Evolutionary conservation across 2,113 vertebrate species (phyloP), one percentile per base, ranked within the genome.

Genomic region (Pimephales promelas): DNA sequence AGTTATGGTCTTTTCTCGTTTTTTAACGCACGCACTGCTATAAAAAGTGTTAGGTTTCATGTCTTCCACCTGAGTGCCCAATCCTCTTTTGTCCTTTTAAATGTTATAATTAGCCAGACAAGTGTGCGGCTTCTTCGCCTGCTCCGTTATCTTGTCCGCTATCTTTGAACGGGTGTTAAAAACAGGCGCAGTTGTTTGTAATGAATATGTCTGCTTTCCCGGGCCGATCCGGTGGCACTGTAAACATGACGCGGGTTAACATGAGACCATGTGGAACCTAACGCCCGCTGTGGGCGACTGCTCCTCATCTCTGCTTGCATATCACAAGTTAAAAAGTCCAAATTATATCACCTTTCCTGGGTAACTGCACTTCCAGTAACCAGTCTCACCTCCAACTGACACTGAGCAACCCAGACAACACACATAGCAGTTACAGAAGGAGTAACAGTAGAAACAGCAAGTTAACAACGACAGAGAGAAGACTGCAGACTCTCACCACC

Each of bases 21-120:
- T 22, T 20, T 11, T 22, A 40, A 70, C 3, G 34, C 28, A 70
- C 3, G 34, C 28, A 20, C 62, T 34, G 14, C 20, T 66, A 34
- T 10, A 2, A 68, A 68, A 70, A 40, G 64, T 34, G 6, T n/a
- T 10, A 36, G 22, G 66, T 34, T 70, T 70, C 20, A 76, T 52
- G 31, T 22, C 61, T 28, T 83, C 34, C 61, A 76, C 76, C 86
- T 47, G 64, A 88, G 88, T 52, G 89, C 80, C 88, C 85, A 31
- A 91, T 86, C 85, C 89, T 91, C n/a, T 89, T 91, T 94, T 92
- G 95, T 94, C 85, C 85, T 94, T 94, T 91, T 93, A 93, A 94
- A 93, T 90, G 83, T 91, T 93, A 91, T 91, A 94, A 94, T 93
- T 92, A 91, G 88, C 91, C 89, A 93, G 92, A 93, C 90, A 87